Evolutionary conservation across 2,797 vertebrate genomes (phyloP).

Genomic region (Erpetoichthys calabaricus): DNA sequence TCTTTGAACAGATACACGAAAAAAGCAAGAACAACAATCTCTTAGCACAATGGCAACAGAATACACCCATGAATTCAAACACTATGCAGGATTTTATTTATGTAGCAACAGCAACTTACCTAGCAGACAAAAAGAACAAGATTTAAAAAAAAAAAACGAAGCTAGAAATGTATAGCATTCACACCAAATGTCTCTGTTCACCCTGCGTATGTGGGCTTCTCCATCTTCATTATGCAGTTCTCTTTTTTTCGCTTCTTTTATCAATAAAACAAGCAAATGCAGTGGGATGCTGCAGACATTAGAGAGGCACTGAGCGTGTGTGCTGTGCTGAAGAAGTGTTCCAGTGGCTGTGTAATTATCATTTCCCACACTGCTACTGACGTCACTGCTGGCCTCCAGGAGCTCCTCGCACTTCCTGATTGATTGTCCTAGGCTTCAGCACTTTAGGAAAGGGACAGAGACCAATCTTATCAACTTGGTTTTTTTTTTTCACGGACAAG

Average conservation of each 20-base stretch:
- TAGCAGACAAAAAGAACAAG: background rate
- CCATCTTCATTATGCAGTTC: background rate
- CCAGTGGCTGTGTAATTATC: conserved; percentile 36
- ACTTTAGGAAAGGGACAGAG: conserved; percentile 6
- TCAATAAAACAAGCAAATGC: conserved; percentile 1
- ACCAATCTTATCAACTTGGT: conserved; percentile 21
- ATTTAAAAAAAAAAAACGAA: background rate
- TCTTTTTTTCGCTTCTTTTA: conserved; percentile 1
- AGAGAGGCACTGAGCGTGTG: conserved; percentile 4
- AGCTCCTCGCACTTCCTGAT: conserved; percentile 13
- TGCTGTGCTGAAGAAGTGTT: conserved; percentile 10
- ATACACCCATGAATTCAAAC: background rate
- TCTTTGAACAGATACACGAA: background rate
- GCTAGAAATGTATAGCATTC: background rate
- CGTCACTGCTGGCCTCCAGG: conserved; percentile 27
- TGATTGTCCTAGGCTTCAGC: conserved; percentile 17
- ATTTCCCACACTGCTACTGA: conserved; percentile 41
- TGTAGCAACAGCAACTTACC: background rate
- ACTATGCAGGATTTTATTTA: conserved; percentile 1
- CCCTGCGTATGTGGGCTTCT: background rate
- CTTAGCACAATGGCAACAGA: background rate
- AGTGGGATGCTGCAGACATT: conserved; percentile 8
- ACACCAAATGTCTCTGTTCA: background rate
- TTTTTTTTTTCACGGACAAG: background rate
- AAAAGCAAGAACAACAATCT: background rate